Evolutionary conservation across 53 echinoderm and acorn worm species (phyloP).

Genomic region (Echinarachnius parma): DNA sequence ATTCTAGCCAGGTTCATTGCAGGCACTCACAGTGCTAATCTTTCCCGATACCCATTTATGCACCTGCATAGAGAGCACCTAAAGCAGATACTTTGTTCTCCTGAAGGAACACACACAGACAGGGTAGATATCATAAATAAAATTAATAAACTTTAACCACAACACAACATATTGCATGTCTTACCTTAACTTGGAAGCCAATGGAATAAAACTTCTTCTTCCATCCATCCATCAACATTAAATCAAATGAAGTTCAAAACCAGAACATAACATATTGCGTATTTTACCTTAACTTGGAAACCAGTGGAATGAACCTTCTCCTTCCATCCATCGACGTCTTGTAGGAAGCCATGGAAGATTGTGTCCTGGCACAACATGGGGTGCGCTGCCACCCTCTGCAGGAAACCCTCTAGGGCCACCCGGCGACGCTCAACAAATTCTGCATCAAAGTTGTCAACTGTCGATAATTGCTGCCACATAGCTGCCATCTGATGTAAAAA

Average conservation of each 20-base stretch:
- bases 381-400: constrained; percentile 85
- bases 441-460: constrained; percentile 97
- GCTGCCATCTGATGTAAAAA: constrained; percentile 79
- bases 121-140: too few relatives aligned
- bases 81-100: too few relatives aligned
- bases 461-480: constrained; percentile 95
- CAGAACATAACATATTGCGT: too few relatives aligned
- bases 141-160: too few relatives aligned
- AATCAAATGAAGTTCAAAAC: background rate
- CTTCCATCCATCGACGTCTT: constrained; percentile 90
- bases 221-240: background rate
- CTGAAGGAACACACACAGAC: too few relatives aligned
- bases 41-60: too few relatives aligned
- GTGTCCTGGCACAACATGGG: constrained; percentile 69
- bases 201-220: too few relatives aligned
- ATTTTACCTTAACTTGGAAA: constrained; percentile 85
- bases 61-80: too few relatives aligned
- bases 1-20: too few relatives aligned
- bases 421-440: constrained; percentile 92
- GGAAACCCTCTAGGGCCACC: constrained; percentile 82
- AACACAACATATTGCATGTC: too few relatives aligned
- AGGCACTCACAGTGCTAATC: too few relatives aligned
- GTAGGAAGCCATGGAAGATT: constrained; percentile 83
- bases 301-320: constrained; percentile 73
- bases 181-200: too few relatives aligned